phyloP scores from a whole-genome alignment of 2,888 invertebrate genomes.

The Parelbella ahira region DNA sequence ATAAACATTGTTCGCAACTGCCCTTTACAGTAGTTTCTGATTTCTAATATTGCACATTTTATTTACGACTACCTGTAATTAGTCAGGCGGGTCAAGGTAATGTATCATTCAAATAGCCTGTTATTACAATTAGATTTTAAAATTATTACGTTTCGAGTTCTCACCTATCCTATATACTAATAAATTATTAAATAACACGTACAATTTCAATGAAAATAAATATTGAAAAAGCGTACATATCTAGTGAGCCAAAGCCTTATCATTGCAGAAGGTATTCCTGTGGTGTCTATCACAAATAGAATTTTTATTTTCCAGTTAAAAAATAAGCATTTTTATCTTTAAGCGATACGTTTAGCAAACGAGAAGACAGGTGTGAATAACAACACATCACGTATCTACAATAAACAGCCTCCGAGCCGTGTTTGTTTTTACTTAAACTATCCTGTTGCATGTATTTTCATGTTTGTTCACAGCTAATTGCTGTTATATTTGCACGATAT shows the following conservation, averaged over 20 bases:
- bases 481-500: constrained; percentile 24
- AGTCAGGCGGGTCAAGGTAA: background rate
- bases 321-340: too few species aligned
- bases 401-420: constrained; percentile 11
- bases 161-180: too few species aligned
- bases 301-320: too few species aligned
- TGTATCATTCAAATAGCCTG: background rate
- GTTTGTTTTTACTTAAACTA: constrained; percentile 34
- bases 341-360: background rate
- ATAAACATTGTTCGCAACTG: constrained; percentile 62
- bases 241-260: too few species aligned
- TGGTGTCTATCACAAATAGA: too few species aligned
- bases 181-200: too few species aligned
- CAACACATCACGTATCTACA: constrained; percentile 26
- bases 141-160: too few species aligned
- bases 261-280: too few species aligned
- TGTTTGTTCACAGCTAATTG: constrained; percentile 21
- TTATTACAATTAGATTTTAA: too few species aligned
- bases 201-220: too few species aligned
- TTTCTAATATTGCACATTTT: constrained; percentile 16
- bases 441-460: constrained; percentile 29
- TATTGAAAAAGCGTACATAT: too few species aligned
- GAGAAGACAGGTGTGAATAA: constrained; percentile 28
- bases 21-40: constrained; percentile 37
- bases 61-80: constrained; percentile 11